Base-by-base conservation (phyloP, 2,113 vertebrate species). In the Excalfactoria chinensis region DNA sequence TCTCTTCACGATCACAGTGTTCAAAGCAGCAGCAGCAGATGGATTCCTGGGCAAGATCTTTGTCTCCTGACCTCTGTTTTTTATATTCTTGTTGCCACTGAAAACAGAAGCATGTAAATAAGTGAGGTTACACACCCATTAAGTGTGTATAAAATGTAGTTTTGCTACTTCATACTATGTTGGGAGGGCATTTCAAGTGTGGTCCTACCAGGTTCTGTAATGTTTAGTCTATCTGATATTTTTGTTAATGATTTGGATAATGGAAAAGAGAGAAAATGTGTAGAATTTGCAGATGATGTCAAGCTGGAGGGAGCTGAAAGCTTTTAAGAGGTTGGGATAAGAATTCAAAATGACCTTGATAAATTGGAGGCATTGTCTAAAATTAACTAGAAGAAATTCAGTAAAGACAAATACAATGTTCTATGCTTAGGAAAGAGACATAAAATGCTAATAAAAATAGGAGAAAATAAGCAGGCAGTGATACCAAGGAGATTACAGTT, bases 151-250 rank as follows among this genome's bases (percentile, higher is more conserved):
- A 85, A 80, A 86, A 93, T 70, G 46, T n/a, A n/a, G 46, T 73
- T 93, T 74, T 83, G 13, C 82, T 83, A 35, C 69, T 91, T 5
- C 0, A 9, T 83, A 70, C 72, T 89, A 53, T 7, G 2, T 51
- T 80, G 60, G 46, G 25, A 86, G 93, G 51, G 64, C 20, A 83
- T 91, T 91, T 86, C 68, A 68, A 94, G 72, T 77, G 83, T 83
- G 62, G 88, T 56, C 69, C 68, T 63, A 77, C 46, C 60, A 83
- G 75, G 37, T 91, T 91, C 79, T 56, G 37, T 41, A 89, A 71
- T 94, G 82, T 96, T 96, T 95, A 95, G 92, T 95, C 95, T 95
- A 80, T 83, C 85, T 88, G 75, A 89, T 94, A 80, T 51, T 91
- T 96, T 91, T 88, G 68, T 88, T 89, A 93, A 91, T 64, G 64